Base-by-base conservation (phyloP, 2,113 vertebrate genomes). In the Chitala chitala region DNA sequence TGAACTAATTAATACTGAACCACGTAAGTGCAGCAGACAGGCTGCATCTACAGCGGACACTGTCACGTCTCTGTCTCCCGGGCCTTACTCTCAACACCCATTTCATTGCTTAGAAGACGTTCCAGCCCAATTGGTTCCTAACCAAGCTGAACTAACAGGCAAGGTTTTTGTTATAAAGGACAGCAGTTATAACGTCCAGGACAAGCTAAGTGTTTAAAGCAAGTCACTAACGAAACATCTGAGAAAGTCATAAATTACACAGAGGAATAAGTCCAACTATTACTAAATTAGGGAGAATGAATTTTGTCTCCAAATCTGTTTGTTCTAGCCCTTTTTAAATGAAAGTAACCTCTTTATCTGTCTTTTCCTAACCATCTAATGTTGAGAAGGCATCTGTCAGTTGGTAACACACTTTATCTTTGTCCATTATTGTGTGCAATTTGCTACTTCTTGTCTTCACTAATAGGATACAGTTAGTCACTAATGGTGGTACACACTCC, bases 381-480 rank as follows among this genome's bases (percentile, higher is more conserved):
- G 79, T 81, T 69, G 65, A 73, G 78, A 72, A 81, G 79, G 75
- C 80, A 81, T 76, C 78, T 76, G 69, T 78, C 79, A 51, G 33
- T 75, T 74, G 74, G 75, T 73, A 78, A 76, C 70, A 76, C 73
- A 73, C 72, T 78, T 83, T 80, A 76, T 78, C 88, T 89, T 79
- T 89, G 86, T 88, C 88, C 89, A 90, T 91, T 90, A 92, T 89
- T 90, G 79, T 76, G 74, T 73, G 86, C 88, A 90, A 92, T 91
- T 92, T 78, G 75, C 85, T 84, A 78, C 87, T 90, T 87, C 90
- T 92, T 91, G 90, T 89, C 87, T 86, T 89, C 84, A 82, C 88
- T 89, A 92, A 91, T 90, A 89, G 88, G 89, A 87, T 88, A 89
- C 88, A 89, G 87, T 88, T 90, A 92, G 89, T 88, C 85, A 89